Conservation (phyloP, 2,113 vertebrate genomes). For the Chitala chitala region DNA sequence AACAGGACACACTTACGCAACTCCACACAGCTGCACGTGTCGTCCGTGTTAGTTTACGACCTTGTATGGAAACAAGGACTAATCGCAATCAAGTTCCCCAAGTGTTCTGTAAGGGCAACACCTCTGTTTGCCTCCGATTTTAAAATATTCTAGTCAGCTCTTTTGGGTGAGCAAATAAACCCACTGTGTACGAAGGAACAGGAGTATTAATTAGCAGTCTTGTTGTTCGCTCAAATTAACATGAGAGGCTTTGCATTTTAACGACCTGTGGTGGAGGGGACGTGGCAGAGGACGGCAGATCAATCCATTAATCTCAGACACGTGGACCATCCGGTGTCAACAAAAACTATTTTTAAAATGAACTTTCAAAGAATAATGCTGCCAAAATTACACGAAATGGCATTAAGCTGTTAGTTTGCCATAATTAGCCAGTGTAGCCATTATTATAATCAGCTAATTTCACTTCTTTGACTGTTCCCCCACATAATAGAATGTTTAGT, state of each 20-base stretch:
- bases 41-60: neutral
- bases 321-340: no score
- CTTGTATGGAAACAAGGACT: neutral
- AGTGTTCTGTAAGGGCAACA: neutral
- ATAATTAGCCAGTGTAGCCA: neutral
- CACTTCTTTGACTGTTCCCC: neutral
- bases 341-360: no score
- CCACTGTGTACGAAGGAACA: neutral
- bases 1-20: no score
- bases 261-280: neutral
- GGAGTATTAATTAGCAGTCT: conserved; percentile 9
- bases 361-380: no score
- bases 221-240: conserved; percentile 9
- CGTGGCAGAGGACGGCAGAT: neutral
- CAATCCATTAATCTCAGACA: neutral
- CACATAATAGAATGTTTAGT: no score
- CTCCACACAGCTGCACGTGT: neutral
- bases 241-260: neutral
- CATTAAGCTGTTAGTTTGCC: no score
- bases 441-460: neutral
- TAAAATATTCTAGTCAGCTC: neutral
- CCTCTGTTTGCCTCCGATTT: neutral
- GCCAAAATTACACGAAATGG: no score
- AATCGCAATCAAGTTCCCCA: neutral
- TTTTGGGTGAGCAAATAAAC: neutral